Conservation (phyloP, 2,797 vertebrate genomes). For the Anniella stebbinsi region DNA sequence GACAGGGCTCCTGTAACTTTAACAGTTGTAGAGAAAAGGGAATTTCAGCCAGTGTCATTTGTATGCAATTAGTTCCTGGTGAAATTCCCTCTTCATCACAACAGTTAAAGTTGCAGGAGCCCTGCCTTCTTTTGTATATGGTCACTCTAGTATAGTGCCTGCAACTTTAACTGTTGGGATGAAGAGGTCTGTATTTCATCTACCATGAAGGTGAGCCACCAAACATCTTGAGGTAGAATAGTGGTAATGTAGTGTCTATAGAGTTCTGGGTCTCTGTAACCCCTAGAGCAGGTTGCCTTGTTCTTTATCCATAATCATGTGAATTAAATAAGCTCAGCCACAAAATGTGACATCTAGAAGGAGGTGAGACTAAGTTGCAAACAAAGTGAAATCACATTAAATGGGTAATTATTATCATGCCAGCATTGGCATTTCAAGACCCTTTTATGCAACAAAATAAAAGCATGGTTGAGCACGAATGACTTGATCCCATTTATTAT, state of each 20-base stretch:
- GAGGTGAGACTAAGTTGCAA: background rate
- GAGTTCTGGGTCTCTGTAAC: background rate
- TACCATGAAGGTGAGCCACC: background rate
- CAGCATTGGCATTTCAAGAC: background rate
- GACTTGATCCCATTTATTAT: background rate
- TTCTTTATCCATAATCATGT: background rate
- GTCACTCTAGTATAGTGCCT: no score
- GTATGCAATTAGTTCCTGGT: no score
- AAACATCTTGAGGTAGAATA: background rate
- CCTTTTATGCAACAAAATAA: background rate
- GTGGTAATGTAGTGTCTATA: background rate
- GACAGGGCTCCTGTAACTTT: no score
- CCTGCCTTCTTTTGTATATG: no score
- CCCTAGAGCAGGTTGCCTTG: background rate
- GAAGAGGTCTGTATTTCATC: background rate
- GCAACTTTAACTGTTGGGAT: no score
- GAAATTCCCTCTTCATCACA: no score
- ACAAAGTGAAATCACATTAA: background rate
- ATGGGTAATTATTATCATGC: background rate
- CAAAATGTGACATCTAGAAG: background rate
- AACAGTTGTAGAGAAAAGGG: no score
- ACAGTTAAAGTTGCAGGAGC: no score
- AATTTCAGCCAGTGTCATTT: no score
- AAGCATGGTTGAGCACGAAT: background rate
- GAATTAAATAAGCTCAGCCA: constrained; percentile 2